Base-by-base conservation (phyloP, 2,113 vertebrate species). In the Chloebia gouldiae region DNA sequence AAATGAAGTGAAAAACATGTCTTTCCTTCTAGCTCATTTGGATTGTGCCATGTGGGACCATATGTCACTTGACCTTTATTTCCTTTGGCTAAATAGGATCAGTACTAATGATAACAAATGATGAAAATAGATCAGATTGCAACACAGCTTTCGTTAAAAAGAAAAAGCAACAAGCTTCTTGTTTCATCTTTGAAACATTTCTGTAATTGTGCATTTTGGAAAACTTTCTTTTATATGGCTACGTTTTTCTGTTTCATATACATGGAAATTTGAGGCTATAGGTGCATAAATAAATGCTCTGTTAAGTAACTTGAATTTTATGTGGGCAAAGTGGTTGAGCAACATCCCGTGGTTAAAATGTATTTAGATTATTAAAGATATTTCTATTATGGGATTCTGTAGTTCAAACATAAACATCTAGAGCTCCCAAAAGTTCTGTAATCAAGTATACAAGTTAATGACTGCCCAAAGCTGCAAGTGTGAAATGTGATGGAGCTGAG, bases 11-110 rank as follows among this genome's bases (percentile, higher is more conserved):
- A 85, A 92, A 89, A 91, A 37, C 35, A 60, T 65, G 39, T 57
- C 9, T 80, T 85, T 84, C 54, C 42, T 79, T 70, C 49, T 60
- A 64, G 57, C 49, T 81, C 21, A 5, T 88, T 45, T 81, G 70
- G 61, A 25, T 31, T 72, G 72, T 81, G 77, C 65, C 84, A 44
- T 80, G 39, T 91, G 91, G 81, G 70, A 76, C 94, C 78, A 79
- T 87, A 87, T 92, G 87, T 68, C 42, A 47, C 80, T 87, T 95
- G 93, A 82, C 93, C 92, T 91, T 84, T 56, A 37, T 92, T 87
- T 94, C 81, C 47, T 80, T 70, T 10, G 11, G 27, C 45, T 82
- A 65, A 49, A 65, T 61, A 80, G 68, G 44, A 60, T 90, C 50
- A 31, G 35, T 54, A 88, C 25, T 35, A 68, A 85, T 31, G 81